Evolutionary conservation across 2,888 invertebrate genomes (phyloP).

Genomic region (Deroplatys truncata): DNA sequence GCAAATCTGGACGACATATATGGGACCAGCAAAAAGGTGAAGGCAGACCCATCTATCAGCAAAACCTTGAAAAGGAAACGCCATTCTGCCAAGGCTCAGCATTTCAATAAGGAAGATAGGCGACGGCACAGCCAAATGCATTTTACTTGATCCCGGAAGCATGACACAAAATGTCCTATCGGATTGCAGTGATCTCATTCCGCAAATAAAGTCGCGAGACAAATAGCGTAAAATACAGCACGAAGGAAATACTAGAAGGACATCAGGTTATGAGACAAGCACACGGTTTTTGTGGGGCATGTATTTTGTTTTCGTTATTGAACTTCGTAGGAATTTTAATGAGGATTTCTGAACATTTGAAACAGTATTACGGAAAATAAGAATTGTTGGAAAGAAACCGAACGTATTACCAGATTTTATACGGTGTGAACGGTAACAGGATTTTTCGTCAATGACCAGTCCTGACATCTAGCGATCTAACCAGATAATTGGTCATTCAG

Average conservation of each 20-base stretch:
- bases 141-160: neutral
- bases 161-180: neutral
- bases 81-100: neutral
- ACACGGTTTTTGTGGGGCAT: neutral
- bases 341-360: too few species aligned
- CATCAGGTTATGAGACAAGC: neutral
- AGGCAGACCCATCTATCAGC: neutral
- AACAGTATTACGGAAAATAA: too few species aligned
- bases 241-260: neutral
- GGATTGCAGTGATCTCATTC: too few species aligned
- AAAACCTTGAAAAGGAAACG: neutral
- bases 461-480: too few species aligned
- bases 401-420: too few species aligned
- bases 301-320: neutral
- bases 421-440: too few species aligned
- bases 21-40: neutral
- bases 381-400: too few species aligned
- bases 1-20: too few species aligned
- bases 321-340: too few species aligned
- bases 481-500: too few species aligned
- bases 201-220: neutral
- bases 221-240: neutral
- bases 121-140: neutral
- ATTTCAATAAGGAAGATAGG: neutral
- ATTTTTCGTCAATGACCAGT: too few species aligned